These are phyloP conservation scores for Tiliqua scincoides DNA, from an alignment of 2,113 vertebrate genomes.

Conservation along the genomic window DNA sequence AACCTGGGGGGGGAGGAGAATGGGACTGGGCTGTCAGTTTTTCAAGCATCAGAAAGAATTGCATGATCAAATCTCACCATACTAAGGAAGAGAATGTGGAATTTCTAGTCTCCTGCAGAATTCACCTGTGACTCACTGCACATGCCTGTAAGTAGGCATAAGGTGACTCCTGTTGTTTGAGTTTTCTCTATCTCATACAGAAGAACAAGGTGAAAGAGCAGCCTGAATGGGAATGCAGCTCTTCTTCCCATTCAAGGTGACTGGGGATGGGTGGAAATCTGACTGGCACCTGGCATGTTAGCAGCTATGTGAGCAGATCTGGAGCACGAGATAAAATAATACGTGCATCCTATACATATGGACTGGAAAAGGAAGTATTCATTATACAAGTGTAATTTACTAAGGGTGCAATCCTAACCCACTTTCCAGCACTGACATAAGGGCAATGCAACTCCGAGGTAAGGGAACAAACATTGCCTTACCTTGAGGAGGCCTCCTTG, in stretches of 20 bases:
- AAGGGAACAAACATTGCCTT: no score
- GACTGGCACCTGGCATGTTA: neutral
- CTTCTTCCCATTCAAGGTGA: neutral
- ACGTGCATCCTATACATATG: neutral
- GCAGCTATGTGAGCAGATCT: neutral
- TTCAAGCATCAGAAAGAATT: neutral
- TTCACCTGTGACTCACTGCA: neutral
- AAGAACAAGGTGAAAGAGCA: slow-evolving; percentile 6
- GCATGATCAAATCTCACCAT: neutral
- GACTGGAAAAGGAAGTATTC: neutral
- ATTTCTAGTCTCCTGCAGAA: neutral
- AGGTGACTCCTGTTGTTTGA: neutral
- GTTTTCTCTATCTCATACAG: neutral
- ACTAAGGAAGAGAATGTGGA: slow-evolving; percentile 15
- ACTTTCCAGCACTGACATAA: no score
- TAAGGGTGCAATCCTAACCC: no score
- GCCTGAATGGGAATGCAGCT: neutral
- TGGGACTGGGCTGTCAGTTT: no score
- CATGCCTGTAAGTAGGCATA: neutral
- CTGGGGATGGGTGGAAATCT: neutral
- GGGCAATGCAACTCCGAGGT: no score
- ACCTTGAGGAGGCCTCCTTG: no score
- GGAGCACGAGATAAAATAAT: neutral
- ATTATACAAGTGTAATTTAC: neutral
- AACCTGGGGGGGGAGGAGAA: no score